Evolutionary conservation across 2,113 vertebrate species (phyloP).

Genomic region (Connochaetes taurinus): DNA sequence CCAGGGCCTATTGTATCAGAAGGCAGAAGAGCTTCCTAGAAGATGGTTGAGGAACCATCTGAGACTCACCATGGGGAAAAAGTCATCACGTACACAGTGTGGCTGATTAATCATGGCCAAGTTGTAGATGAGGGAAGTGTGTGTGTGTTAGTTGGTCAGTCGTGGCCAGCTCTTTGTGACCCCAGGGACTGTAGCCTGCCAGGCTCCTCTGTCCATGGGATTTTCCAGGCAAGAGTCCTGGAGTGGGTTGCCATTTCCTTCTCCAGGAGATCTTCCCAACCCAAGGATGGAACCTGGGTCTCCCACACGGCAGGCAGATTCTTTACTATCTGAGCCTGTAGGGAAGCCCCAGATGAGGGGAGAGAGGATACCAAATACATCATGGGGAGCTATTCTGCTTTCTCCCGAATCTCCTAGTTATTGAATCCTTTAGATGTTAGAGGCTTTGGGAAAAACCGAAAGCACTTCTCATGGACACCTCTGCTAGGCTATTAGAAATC

Average conservation of each 20-base stretch:
- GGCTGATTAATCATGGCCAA: neutral
- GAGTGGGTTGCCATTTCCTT: neutral
- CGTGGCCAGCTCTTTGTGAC: neutral
- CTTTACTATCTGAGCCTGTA: neutral
- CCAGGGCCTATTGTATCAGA: neutral
- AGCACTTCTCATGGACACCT: neutral
- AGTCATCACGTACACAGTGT: neutral
- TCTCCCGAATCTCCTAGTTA: neutral
- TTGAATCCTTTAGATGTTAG: neutral
- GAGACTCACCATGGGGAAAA: neutral
- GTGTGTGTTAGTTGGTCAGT: neutral
- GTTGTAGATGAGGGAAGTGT: neutral
- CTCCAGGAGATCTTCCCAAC: neutral
- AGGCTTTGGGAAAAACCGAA: neutral
- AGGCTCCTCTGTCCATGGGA: neutral
- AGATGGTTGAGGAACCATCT: neutral
- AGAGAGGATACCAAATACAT: neutral
- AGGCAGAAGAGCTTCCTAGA: neutral
- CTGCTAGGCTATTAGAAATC: neutral
- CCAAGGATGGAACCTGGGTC: neutral
- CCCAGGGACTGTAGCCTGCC: neutral
- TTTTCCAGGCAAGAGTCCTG: neutral
- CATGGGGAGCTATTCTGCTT: neutral
- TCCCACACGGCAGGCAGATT: neutral
- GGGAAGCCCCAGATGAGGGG: neutral